Base-by-base conservation (phyloP, 1,140 invertebrate genomes). In the Papilio dardanus region DNA sequence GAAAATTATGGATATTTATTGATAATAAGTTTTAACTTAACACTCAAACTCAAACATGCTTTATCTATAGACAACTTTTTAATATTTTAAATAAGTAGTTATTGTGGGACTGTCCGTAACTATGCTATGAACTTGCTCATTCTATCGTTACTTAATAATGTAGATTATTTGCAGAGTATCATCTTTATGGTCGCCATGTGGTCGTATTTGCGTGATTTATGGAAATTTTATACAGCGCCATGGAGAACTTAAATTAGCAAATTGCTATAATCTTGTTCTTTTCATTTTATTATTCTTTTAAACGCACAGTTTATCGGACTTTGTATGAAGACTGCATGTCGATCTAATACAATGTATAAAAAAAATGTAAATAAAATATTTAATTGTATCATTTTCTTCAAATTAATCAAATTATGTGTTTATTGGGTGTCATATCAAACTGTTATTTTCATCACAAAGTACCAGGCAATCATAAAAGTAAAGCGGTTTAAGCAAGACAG, bases 391-490 rank as follows among this genome's bases (percentile, higher is more conserved):
- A n/a, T 37, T 37, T 37, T 12, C 35, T 0, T 37, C 14, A 8
- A 37, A 37, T 37, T 37, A 37, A 37, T 37, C 14, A 12, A 37
- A 37, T 37, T 37, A 14, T 12, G 14, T 12, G 35, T 8, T 37
- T 37, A 37, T 76, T 80, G 65, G 69, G 74, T 76, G 21, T 65
- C 12, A 12, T 30, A 62, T 30, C 1, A 10, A 62, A 62, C 54
- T 30, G 50, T 58, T 62, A 62, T 62, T 62, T 62, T 62, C 24
- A 62, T 62, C 74, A 42, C 46, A 73, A 24, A 75, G 76, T 87
- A 90, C 88, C 79, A 90, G 88, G 86, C 77, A 81, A 37, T 31
- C 81, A 90, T 82, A 82, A 82, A 69, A 65, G 40, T 76, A 71
- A 62, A 76, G 80, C 77, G 82, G 83, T 86, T 84, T 86, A 78